Base-by-base conservation (phyloP, 2,888 invertebrate genomes). In the Rhynchonema sp. region DNA sequence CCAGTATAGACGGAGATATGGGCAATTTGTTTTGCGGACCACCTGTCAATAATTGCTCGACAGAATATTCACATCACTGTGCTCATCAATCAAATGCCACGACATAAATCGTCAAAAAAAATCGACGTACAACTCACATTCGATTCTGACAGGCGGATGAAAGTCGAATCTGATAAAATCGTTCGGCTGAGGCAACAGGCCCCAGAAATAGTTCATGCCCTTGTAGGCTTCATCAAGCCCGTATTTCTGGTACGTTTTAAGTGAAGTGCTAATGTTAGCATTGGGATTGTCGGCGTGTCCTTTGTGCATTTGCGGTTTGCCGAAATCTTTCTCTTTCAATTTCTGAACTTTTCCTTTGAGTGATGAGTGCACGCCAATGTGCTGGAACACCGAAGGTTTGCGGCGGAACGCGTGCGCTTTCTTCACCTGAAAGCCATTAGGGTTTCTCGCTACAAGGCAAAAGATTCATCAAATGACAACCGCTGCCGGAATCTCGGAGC, bases 321-420 rank as follows among this genome's bases (percentile, higher is more conserved):
- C 56, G 25, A 64, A 66, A 26, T 30, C 46, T 26, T 60, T 69
- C 77, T 85, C 88, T 81, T 90, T 89, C 0, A 94, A 78, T 76
- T 88, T 90, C 73, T 94, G 94, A 59, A 91, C 86, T 80, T 96
- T 96, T 61, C 94, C 94, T 74, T 84, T 86, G 0, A 96, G 79
- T 0, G 94, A 94, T 0, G 94, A 94, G 71, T 88, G 88, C 26
- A 86, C 83, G 1, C 94, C 94, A 63, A 92, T 86, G 72, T 96
- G 96, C 75, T 92, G 90, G 72, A 96, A 96, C 1, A 96, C 78
- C 0, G 91, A 87, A 0, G 87, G 85, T 65, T 87, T 86, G 73
- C 84, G 88, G 69, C 86, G 66, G 20, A 71, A 64, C 13, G 74
- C 64, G 22, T 73, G 64, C 20, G 46, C n/a, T 25, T 60, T 60